Evolutionary conservation across 2,888 invertebrate genomes (phyloP), one percentile per base, ranked within the genome.

Genomic region (Xestoiulus laeticollis): DNA sequence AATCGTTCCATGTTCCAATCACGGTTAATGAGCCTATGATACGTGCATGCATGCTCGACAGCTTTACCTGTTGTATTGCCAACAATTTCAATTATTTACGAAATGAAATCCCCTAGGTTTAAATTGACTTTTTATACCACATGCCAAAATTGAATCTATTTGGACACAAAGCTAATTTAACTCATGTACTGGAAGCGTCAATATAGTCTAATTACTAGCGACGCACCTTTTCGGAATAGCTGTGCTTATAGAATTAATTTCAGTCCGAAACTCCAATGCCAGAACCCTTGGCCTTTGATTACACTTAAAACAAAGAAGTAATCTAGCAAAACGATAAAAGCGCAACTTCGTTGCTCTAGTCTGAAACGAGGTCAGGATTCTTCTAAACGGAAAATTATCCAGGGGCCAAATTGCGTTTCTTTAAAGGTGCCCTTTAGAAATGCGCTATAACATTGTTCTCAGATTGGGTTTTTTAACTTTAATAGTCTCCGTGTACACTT

Each of bases 261-360:
- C 78, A 26, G 14, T 78, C 14, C 26, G 30, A 16, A 32, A 30
- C 30, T 16, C 30, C 78, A 26, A 14, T 78, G 78, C 78, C 30
- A 78, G 16, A 78, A 78, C 78, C 16, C 30, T 78, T 78, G 78
- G 30, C 78, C 78, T 32, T 78, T 78, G 78, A 78, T 78, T 78
- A 78, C 78, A 32, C 78, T 78, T 68, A 26, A 12, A 68, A 68
- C 68, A 68, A 78, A 78, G 78, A 30, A 78, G 68, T 30, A 78
- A 78, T 78, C 78, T 32, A 32, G 78, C 30, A 30, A 78, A 78
- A 78, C 78, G 14, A 78, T 78, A 78, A 78, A 78, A 78, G 78
- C 30, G 78, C 78, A 78, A 32, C 78, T 78, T 78, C 78, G 30
- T 78, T 30, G 78, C 30, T 78, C 78, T 14, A 14, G 78, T 30